Conservation (phyloP, 2,888 invertebrate species). For the Lathronympha strigana region DNA sequence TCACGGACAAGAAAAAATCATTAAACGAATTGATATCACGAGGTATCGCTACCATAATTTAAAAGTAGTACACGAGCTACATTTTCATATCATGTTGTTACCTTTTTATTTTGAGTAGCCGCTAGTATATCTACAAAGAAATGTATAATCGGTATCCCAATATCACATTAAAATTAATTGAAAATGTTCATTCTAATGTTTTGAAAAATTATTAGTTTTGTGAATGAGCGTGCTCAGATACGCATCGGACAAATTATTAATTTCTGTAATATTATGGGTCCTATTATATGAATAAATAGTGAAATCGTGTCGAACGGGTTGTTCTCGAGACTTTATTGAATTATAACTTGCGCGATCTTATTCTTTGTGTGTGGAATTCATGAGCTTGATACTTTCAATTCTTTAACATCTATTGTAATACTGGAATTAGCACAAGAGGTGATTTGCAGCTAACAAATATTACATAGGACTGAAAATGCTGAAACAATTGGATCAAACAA, state of each 20-base stretch:
- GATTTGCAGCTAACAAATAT: no score
- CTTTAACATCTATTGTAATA: background rate
- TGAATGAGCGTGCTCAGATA: conserved; percentile 49
- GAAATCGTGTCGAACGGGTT: conserved; percentile 52
- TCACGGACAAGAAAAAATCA: conserved; percentile 24
- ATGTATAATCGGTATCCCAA: conserved; percentile 35
- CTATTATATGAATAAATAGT: conserved; percentile 60
- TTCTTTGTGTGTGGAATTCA: conserved; percentile 47
- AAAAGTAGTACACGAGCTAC: background rate
- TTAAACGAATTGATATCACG: conserved; percentile 33
- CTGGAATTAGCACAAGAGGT: no score
- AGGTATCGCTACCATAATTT: background rate
- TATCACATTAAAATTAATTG: conserved; percentile 42
- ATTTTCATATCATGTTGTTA: background rate
- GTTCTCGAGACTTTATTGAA: conserved; percentile 61
- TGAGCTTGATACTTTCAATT: conserved; percentile 46
- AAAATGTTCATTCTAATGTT: conserved; percentile 40
- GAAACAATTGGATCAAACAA: no score
- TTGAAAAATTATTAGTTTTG: conserved; percentile 40
- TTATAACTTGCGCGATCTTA: conserved; percentile 62
- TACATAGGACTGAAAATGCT: no score
- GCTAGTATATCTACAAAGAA: conserved; percentile 28
- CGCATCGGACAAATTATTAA: conserved; percentile 55
- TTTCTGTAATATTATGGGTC: conserved; percentile 50
- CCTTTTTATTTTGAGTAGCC: background rate